Percentiles rank a stretch among this genome's conserved stretches.
Conservation (phyloP, 1,140 invertebrate species). For the Calliphora vicina region DNA sequence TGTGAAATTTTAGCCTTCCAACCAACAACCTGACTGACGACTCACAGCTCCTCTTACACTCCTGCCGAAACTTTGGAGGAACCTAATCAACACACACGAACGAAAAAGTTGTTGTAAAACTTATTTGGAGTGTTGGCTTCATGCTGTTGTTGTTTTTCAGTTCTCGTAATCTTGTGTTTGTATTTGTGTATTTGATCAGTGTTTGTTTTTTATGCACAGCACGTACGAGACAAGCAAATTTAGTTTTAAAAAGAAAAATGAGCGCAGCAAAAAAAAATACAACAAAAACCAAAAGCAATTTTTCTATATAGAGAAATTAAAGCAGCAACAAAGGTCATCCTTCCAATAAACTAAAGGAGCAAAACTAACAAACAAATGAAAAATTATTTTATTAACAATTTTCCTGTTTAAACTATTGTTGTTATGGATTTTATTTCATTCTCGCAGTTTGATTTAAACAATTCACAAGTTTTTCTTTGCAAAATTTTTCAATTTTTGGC, state of each 20-base stretch:
- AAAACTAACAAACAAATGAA: background rate
- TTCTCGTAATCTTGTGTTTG: background rate
- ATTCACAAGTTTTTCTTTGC: no score
- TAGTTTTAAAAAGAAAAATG: constrained; percentile 51
- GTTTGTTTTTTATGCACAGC: constrained; percentile 59
- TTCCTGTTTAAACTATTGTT: no score
- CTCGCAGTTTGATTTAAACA: no score
- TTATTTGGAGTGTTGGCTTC: background rate
- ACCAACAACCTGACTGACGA: no score
- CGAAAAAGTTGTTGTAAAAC: constrained; percentile 20
- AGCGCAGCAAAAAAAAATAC: constrained; percentile 34
- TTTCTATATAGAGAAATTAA: constrained; percentile 13
- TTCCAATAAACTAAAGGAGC: background rate
- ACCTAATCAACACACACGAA: constrained; percentile 33
- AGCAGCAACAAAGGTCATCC: background rate
- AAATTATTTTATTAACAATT: background rate
- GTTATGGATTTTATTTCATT: no score
- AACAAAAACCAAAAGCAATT: background rate
- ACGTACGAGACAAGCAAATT: constrained; percentile 62
- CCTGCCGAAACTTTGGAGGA: background rate
- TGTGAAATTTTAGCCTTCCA: background rate
- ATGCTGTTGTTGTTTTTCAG: background rate
- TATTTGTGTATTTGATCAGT: background rate
- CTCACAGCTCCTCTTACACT: background rate
- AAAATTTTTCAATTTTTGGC: background rate